These are phyloP conservation scores for Sphenodon punctatus DNA, from an alignment of 2,797 vertebrate genomes.

Conservation along the genomic window DNA sequence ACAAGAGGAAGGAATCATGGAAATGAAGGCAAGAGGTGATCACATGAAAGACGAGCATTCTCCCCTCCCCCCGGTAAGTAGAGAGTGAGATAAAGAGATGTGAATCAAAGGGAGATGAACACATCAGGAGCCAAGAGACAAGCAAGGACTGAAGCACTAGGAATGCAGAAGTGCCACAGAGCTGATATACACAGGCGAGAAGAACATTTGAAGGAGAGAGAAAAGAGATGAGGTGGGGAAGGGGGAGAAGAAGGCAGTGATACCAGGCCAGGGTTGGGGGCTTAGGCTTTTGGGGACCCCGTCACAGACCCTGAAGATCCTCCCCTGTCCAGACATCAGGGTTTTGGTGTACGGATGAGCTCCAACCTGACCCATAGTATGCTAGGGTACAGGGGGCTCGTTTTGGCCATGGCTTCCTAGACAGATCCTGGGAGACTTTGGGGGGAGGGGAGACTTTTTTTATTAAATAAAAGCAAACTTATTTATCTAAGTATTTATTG, in stretches of 20 bases:
- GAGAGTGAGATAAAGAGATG: not conserved
- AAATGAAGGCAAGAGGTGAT: not conserved
- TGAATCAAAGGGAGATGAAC: not conserved
- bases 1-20: no score
- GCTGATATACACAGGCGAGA: not conserved
- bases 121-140: not conserved
- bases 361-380: no score
- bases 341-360: no score
- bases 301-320: no score
- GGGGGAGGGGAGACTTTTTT: not conserved
- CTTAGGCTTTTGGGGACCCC: no score
- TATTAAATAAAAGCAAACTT: no score
- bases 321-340: no score
- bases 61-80: not conserved
- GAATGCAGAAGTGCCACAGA: not conserved
- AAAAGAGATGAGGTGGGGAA: not conserved
- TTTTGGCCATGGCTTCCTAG: no score
- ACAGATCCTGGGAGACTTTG: no score
- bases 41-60: not conserved
- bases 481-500: no score
- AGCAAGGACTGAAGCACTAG: not conserved
- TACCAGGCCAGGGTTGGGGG: no score
- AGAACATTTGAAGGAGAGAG: not conserved
- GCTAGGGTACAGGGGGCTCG: no score
- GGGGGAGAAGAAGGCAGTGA: not conserved